These are phyloP conservation scores for Calliphora vicina DNA, from an alignment of 1,140 invertebrate genomes.

Conservation along the genomic window DNA sequence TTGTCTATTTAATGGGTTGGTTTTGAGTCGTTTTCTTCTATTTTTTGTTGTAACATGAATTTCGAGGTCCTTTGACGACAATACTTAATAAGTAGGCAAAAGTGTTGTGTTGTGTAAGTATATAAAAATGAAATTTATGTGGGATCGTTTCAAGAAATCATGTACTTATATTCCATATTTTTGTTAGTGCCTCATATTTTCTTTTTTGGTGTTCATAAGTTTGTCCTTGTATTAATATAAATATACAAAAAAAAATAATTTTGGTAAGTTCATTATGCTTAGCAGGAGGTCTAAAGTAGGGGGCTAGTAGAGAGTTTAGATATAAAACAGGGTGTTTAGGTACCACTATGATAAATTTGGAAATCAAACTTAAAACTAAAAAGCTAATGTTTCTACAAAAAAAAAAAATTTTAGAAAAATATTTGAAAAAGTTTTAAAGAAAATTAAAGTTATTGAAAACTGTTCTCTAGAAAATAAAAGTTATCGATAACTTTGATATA, in stretches of 20 bases:
- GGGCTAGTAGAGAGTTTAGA: background rate
- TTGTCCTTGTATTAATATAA: slow-evolving; percentile 4
- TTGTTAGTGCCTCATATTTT: background rate
- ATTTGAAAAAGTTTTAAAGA: too few species aligned
- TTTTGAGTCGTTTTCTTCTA: background rate
- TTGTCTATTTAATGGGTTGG: slow-evolving; percentile 9
- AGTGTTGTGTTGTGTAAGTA: background rate
- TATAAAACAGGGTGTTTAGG: background rate
- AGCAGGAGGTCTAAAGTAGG: background rate
- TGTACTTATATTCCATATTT: background rate
- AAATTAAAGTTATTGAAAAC: too few species aligned
- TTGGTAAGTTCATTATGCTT: background rate
- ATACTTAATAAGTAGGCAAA: background rate
- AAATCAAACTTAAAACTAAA: too few species aligned
- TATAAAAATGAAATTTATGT: slow-evolving; percentile 4
- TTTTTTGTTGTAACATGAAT: background rate
- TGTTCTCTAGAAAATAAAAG: too few species aligned
- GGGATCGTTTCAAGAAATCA: background rate
- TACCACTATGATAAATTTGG: too few species aligned
- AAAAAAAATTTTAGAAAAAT: too few species aligned
- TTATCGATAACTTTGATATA: too few species aligned
- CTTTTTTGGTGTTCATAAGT: background rate
- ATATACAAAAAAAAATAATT: background rate
- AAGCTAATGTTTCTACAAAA: too few species aligned
- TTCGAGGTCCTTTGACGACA: slow-evolving; percentile 6